These are phyloP conservation scores for Amblyjoppa proteus DNA, from an alignment of 2,888 invertebrate genomes.

Conservation along the genomic window DNA sequence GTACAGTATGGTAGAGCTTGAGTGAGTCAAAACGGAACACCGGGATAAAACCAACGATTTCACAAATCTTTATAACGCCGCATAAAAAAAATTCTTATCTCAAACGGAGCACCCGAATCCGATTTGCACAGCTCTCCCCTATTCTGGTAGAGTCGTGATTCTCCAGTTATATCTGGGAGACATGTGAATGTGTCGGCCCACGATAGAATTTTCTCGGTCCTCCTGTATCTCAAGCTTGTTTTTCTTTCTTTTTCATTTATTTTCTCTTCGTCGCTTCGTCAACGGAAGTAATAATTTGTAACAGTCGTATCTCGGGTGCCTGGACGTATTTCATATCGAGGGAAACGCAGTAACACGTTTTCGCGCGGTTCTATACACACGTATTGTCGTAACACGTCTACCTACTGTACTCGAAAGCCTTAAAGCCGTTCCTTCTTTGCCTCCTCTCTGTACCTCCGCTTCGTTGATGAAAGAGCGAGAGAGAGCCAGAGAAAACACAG, in stretches of 20 bases:
- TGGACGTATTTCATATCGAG: slow-evolving; percentile 34
- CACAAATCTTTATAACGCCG: not conserved
- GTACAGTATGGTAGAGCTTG: not conserved
- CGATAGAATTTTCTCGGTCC: not conserved
- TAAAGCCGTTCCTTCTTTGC: not conserved
- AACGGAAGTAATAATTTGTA: slow-evolving; percentile 15
- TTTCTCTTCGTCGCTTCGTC: not conserved
- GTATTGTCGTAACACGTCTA: slow-evolving; percentile 3
- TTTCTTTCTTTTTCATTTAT: not conserved
- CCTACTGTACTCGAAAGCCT: slow-evolving; percentile 4
- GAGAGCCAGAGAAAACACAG: slow-evolving; percentile 11
- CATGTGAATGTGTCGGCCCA: not conserved
- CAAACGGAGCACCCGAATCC: not conserved
- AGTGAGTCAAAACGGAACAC: not conserved
- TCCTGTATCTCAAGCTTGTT: not conserved
- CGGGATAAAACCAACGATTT: not conserved
- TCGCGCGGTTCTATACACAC: not conserved
- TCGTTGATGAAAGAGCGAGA: slow-evolving; percentile 30
- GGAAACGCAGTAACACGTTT: slow-evolving; percentile 36
- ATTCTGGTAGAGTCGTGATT: not conserved
- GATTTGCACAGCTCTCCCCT: not conserved
- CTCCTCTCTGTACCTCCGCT: not conserved
- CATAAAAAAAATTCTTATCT: not conserved
- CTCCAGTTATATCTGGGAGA: not conserved
- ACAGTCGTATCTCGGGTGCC: not conserved